Conservation (phyloP, 2,888 invertebrate genomes). For the Cheilosia scutellata region DNA sequence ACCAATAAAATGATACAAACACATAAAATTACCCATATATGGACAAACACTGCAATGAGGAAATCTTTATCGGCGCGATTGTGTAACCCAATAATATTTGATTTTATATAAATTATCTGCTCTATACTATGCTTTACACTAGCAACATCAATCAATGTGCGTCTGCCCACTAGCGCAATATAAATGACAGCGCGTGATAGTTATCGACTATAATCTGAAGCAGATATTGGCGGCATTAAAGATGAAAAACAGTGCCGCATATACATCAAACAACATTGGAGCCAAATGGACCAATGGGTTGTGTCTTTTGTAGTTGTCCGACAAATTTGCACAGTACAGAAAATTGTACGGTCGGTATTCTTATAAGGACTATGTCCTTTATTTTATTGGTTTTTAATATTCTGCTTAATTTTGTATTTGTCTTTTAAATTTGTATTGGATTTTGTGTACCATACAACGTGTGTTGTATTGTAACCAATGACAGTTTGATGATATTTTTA, state of each 20-base stretch:
- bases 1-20: neutral
- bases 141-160: conserved; percentile 34
- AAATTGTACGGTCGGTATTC: neutral
- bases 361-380: neutral
- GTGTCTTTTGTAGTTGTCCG: conserved; percentile 32
- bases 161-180: conserved; percentile 20
- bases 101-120: conserved; percentile 28
- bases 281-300: neutral
- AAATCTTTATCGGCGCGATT: conserved; percentile 20
- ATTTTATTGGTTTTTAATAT: neutral
- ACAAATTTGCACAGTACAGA: conserved; percentile 12
- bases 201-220: conserved; percentile 4
- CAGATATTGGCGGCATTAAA: conserved; percentile 18
- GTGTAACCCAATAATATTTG: neutral
- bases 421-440: too few relatives aligned
- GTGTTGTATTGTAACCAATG: too few relatives aligned
- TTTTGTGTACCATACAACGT: too few relatives aligned
- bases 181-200: conserved; percentile 24
- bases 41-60: conserved; percentile 17
- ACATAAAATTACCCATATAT: conserved; percentile 1
- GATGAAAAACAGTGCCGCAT: conserved; percentile 20
- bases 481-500: too few relatives aligned
- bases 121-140: neutral
- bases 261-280: conserved; percentile 6
- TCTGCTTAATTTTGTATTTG: neutral